Percentiles rank a stretch among this genome's conserved stretches.
Evolutionary conservation across 2,113 vertebrate species (phyloP).

Genomic region (Mus musculus): GRCm39 chr10:110265001-110265500

Average conservation of each 20-base stretch:
- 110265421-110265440: not conserved
- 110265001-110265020: slow-evolving; percentile 69
- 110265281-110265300: not conserved
- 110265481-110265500: not conserved
- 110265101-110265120: slow-evolving; percentile 76
- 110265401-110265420: not conserved
- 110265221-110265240: not conserved
- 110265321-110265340: not conserved
- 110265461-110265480: not conserved
- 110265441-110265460: not conserved
- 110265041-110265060: slow-evolving; percentile 79
- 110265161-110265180: slow-evolving; percentile 21
- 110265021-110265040: slow-evolving; percentile 73
- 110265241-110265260: not conserved
- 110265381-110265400: not conserved
- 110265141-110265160: slow-evolving; percentile 76
- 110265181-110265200: slow-evolving; percentile 66
- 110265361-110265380: fast-evolving
- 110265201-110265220: slow-evolving; percentile 28
- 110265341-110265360: not conserved
- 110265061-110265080: slow-evolving; percentile 71
- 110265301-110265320: fast-evolving
- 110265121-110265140: slow-evolving; percentile 85
- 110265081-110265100: not conserved
- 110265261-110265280: not conserved